A percentile compares a stretch with the other conserved stretches of the same genome.
phyloP scores from a whole-genome alignment of 2,888 invertebrate species.

The Dynastes hyllus region DNA sequence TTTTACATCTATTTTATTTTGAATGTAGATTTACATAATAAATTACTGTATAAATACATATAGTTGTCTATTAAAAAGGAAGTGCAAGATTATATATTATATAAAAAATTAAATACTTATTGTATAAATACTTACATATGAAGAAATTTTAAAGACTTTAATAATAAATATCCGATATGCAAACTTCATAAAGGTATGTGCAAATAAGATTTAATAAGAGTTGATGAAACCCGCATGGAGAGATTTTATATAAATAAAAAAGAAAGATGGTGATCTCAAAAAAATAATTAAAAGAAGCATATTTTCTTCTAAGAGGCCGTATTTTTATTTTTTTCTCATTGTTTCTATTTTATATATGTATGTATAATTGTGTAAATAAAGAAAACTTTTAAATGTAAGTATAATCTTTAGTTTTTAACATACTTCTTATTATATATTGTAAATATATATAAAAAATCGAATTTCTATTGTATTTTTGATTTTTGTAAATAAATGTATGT shows the following conservation, averaged over 20 bases:
- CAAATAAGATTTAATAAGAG: constrained; percentile 31
- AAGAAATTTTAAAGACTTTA: constrained; percentile 23
- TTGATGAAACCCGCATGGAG: constrained; percentile 10
- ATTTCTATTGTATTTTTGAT: constrained; percentile 69
- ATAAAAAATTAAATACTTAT: constrained; percentile 22
- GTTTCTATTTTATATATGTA: constrained; percentile 50
- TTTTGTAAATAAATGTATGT: constrained; percentile 70
- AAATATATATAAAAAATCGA: constrained; percentile 63
- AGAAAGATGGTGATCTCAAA: constrained; percentile 46
- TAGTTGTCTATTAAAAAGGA: constrained; percentile 38
- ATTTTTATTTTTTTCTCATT: constrained; percentile 45
- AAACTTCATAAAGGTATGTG: constrained; percentile 22
- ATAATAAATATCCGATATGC: constrained; percentile 19
- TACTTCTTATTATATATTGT: constrained; percentile 64
- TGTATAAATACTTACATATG: constrained; percentile 32
- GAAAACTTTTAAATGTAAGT: constrained; percentile 65
- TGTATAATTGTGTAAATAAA: constrained; percentile 57
- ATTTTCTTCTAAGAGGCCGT: constrained; percentile 42
- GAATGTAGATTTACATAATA: constrained; percentile 26
- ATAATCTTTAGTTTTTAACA: constrained; percentile 61
- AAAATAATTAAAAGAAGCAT: constrained; percentile 31
- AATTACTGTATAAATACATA: constrained; percentile 34
- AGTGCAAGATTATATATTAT: constrained; percentile 46
- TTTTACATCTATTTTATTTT: constrained; percentile 18
- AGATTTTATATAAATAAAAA: constrained; percentile 30